Conservation (phyloP, 2,797 vertebrate genomes). For the Orientallactaga sibirica region DNA sequence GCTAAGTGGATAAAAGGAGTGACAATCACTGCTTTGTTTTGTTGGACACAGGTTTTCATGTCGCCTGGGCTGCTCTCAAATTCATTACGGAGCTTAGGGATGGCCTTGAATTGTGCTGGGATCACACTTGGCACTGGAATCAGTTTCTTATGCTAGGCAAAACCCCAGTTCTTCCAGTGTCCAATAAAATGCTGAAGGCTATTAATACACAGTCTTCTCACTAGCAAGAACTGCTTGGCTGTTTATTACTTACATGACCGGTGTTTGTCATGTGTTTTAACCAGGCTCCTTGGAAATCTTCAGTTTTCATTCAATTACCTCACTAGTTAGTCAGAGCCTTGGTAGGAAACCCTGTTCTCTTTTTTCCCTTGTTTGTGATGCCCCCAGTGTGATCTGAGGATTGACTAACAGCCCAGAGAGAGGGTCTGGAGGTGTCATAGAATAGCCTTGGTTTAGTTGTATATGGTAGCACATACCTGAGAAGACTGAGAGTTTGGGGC, state of each 20-base stretch:
- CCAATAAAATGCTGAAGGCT: conserved; percentile 31
- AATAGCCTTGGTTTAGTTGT: not conserved
- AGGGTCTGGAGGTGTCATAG: not conserved
- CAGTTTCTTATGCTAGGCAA: not conserved
- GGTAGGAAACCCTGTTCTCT: not conserved
- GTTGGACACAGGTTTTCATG: not conserved
- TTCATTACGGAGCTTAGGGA: not conserved
- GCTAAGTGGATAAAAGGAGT: not conserved
- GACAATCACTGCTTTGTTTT: not conserved
- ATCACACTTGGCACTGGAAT: not conserved
- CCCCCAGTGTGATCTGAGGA: not conserved
- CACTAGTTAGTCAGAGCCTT: not conserved
- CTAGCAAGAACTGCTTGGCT: conserved; percentile 1
- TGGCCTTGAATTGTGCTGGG: not conserved
- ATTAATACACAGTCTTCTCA: not conserved
- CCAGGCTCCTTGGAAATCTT: conserved; percentile 18
- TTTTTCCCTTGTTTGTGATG: not conserved
- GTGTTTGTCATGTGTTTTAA: not conserved
- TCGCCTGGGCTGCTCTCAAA: not conserved
- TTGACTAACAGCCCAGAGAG: not conserved
- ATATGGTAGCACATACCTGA: not conserved
- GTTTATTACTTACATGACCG: not conserved
- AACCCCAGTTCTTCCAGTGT: not conserved
- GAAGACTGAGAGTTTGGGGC: not conserved
- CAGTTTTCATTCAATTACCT: not conserved